phyloP scores from a whole-genome alignment of 2,113 vertebrate genomes.

The Platysteira castanea region DNA sequence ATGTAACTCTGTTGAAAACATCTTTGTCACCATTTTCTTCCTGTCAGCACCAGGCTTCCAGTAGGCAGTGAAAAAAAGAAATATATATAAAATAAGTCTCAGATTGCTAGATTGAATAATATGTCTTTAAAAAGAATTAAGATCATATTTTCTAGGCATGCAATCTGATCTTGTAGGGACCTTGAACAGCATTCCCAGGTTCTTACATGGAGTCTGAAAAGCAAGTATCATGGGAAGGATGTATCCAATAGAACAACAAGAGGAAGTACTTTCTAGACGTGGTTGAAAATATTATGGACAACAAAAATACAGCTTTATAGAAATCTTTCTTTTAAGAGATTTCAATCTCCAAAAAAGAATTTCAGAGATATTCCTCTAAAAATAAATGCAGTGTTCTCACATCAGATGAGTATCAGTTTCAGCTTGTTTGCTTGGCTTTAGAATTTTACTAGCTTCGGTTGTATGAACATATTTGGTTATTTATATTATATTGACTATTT shows the following conservation, averaged over 20 bases:
- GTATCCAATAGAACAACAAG: neutral
- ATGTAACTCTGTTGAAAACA: neutral
- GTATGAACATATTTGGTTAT: neutral
- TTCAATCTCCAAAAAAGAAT: neutral
- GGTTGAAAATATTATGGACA: neutral
- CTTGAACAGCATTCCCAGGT: rapidly evolving
- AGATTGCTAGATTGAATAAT: neutral
- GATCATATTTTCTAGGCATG: neutral
- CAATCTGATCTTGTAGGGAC: neutral
- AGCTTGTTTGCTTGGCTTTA: neutral
- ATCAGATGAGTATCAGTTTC: neutral
- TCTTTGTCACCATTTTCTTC: neutral
- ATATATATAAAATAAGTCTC: rapidly evolving
- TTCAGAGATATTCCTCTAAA: neutral
- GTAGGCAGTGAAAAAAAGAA: neutral
- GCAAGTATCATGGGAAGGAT: neutral
- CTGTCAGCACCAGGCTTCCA: neutral
- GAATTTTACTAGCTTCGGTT: neutral
- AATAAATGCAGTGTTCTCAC: neutral
- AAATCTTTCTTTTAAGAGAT: neutral
- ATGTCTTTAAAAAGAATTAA: neutral
- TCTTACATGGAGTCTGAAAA: neutral
- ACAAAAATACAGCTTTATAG: neutral
- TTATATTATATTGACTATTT: neutral
- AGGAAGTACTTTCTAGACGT: neutral